A percentile compares a stretch with the other conserved stretches of the same genome.
Conservation (phyloP, 2,113 vertebrate species). For the Pluvialis apricaria region DNA sequence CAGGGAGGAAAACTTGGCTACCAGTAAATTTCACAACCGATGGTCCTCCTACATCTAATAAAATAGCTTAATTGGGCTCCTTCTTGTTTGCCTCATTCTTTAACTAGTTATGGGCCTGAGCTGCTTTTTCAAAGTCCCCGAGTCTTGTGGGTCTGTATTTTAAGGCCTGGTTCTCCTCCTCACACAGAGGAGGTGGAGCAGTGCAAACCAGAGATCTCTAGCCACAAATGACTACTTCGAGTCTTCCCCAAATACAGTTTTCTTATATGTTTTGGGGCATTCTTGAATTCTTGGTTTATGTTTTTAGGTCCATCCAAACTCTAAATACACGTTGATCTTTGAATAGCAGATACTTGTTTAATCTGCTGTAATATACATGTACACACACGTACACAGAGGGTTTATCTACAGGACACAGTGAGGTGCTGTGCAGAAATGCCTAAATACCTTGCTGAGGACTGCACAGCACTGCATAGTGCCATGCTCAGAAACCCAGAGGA, state of each 20-base stretch:
- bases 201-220: slow-evolving; percentile 16
- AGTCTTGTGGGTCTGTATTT: slow-evolving; percentile 17
- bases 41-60: slow-evolving; percentile 29
- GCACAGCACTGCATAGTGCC: neutral
- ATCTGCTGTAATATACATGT: neutral
- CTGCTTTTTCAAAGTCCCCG: neutral
- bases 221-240: slow-evolving; percentile 45
- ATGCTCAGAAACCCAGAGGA: neutral
- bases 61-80: slow-evolving; percentile 26
- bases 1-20: slow-evolving; percentile 46
- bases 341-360: slow-evolving; percentile 55
- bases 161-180: neutral
- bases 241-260: slow-evolving; percentile 33
- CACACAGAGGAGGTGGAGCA: neutral
- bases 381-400: neutral
- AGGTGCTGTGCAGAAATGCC: slow-evolving; percentile 32
- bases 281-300: slow-evolving; percentile 46
- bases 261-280: slow-evolving; percentile 33
- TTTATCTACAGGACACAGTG: slow-evolving; percentile 37
- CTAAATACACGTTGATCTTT: slow-evolving; percentile 29
- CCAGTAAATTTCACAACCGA: slow-evolving; percentile 53
- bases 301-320: slow-evolving; percentile 25
- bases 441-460: neutral
- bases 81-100: slow-evolving; percentile 40
- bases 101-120: slow-evolving; percentile 13